A percentile compares a stretch with the other conserved stretches of the same genome.
Evolutionary conservation across 2,113 vertebrate genomes (phyloP).

Genomic region (Xiphophorus maculatus): DNA sequence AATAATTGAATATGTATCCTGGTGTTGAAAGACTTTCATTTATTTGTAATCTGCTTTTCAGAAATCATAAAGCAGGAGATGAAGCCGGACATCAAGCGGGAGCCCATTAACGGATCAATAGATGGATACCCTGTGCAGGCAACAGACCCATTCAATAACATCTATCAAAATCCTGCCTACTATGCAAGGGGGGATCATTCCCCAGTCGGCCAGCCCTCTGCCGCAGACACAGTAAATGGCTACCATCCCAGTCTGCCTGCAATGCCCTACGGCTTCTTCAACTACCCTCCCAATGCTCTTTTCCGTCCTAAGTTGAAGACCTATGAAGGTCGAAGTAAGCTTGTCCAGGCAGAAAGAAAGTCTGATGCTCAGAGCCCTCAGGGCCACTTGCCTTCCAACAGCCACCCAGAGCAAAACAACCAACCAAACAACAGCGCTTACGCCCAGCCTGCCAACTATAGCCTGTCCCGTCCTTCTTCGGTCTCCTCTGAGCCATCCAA

Average conservation of each 20-base stretch:
- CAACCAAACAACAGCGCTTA: constrained; percentile 62
- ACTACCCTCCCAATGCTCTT: constrained; percentile 87
- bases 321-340: constrained; percentile 77
- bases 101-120: constrained; percentile 84
- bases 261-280: constrained; percentile 89
- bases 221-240: constrained; percentile 84
- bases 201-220: constrained; percentile 85
- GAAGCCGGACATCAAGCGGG: constrained; percentile 89
- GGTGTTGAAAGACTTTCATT: neutral
- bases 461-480: constrained; percentile 75
- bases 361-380: constrained; percentile 85
- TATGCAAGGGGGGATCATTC: constrained; percentile 93
- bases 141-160: constrained; percentile 89
- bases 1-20: constrained; percentile 6
- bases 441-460: constrained; percentile 70
- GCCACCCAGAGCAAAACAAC: constrained; percentile 77
- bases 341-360: constrained; percentile 85
- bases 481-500: constrained; percentile 74
- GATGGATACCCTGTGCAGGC: constrained; percentile 86
- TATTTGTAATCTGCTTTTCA: constrained; percentile 41
- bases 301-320: constrained; percentile 89
- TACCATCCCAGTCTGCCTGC: constrained; percentile 89
- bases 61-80: constrained; percentile 85
- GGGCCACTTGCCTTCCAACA: constrained; percentile 81
- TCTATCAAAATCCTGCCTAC: constrained; percentile 91